Conservation (phyloP, 2,888 invertebrate genomes). For the Laspeyria flexula region DNA sequence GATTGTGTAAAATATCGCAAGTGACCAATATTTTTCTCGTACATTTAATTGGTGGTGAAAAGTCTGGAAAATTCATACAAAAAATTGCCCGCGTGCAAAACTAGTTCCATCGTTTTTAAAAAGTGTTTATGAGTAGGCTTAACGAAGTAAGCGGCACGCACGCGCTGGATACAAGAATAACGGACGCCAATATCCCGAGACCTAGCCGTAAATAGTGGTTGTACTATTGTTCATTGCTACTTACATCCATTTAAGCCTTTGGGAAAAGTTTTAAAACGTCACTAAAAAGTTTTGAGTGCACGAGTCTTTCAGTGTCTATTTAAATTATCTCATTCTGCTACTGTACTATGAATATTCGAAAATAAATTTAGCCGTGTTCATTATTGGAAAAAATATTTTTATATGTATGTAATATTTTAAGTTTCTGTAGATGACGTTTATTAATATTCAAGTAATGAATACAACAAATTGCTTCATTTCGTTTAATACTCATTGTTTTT, state of each 20-base stretch:
- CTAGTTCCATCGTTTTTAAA: slow-evolving; percentile 53
- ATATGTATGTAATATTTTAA: too few species aligned
- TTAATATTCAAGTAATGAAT: too few species aligned
- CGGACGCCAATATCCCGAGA: slow-evolving; percentile 45
- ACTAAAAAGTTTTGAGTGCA: background rate
- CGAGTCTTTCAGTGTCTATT: too few species aligned
- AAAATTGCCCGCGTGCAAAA: slow-evolving; percentile 37
- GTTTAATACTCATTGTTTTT: too few species aligned
- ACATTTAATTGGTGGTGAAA: slow-evolving; percentile 34
- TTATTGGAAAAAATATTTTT: too few species aligned
- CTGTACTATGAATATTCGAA: too few species aligned
- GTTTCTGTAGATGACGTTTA: too few species aligned
- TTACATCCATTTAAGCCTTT: slow-evolving; percentile 20
- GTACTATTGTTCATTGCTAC: slow-evolving; percentile 24
- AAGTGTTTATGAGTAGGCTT: slow-evolving; percentile 48
- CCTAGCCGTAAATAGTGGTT: slow-evolving; percentile 39
- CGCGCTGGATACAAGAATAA: slow-evolving; percentile 49
- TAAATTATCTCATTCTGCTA: too few species aligned
- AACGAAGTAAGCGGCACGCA: slow-evolving; percentile 61
- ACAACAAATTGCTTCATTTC: too few species aligned
- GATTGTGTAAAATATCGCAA: slow-evolving; percentile 39
- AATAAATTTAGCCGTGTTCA: too few species aligned
- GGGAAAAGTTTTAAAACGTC: slow-evolving; percentile 1
- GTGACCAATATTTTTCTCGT: slow-evolving; percentile 36
- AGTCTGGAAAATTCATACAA: slow-evolving; percentile 26